Evolutionary conservation across 1,140 invertebrate species (phyloP), one percentile per base, ranked within the genome.

Genomic region (Dendrolimus punctatus): DNA sequence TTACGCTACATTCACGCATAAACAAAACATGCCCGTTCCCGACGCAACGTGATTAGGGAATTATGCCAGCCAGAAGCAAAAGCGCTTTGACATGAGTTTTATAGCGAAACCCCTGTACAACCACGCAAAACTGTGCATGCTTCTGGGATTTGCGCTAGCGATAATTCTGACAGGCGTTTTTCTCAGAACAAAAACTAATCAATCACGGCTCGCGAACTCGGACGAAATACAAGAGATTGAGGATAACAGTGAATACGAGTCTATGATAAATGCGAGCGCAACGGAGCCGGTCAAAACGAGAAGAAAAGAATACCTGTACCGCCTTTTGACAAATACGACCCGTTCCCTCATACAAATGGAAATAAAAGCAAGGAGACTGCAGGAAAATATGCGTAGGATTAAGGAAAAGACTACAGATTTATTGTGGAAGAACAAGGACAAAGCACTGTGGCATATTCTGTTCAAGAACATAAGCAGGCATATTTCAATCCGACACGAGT

Each of bases 321-420:
- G 77, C 38, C 78, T 85, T 61, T 71, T 86, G 70, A 85, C 85
- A 73, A 87, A 88, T 78, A 85, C 85, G 51, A 87, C 85, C 55
- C 83, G 81, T 61, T 87, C 84, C 52, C 80, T 88, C 68, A 88
- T 87, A 80, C 85, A 87, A 73, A 88, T 88, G 87, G 87, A 87
- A 79, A 87, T 87, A 78, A 87, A 87, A 75, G 85, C 87, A 43
- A 82, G 84, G 68, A 74, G 87, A 73, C 76, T 88, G 51, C 81
- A 88, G 69, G 87, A 88, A 83, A 88, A 88, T 77, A 87, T 88
- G 74, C 85, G 82, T 64, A 85, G 85, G 73, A 87, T 88, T 76
- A 85, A 87, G 66, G 87, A 88, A 73, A 83, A 82, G 68, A 88
- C 87, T 64, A 75, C 80, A 62, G 85, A 85, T 77, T 80, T 88